Base-by-base conservation (phyloP, 1,140 invertebrate species). In the Drosophila pandora region DNA sequence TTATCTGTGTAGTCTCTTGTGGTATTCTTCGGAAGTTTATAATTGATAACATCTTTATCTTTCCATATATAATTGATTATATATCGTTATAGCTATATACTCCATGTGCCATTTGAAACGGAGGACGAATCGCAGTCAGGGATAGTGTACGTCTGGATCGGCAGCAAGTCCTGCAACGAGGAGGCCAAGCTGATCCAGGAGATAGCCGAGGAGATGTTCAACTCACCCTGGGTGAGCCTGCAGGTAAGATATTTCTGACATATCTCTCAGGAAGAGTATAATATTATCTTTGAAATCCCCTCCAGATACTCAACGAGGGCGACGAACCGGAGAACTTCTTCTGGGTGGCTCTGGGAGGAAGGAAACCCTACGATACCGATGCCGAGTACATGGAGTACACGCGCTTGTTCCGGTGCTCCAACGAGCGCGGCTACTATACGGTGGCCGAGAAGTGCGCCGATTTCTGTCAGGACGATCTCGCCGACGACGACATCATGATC, bases 401-500 rank as follows among this genome's bases (percentile, higher is more conserved):
- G 2, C 93, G 99, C 67, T 93, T 99, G 7, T 99, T 99, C 92
- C 95, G 99, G 23, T 99, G 99, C 92, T 99, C 98, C 7, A 99
- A 99, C 92, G 99, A 99, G 90, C 99, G 99, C 92, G 99, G 99
- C 22, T 99, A 99, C 92, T 99, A 99, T 90, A 97, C 97, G 4
- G 98, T 99, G 6, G 99, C 98, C 22, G 99, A 99, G 92, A 99
- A 99, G 91, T 99, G 99, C 93, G 97, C 98, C 1, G 99, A 99
- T 93, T 99, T 99, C 93, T 99, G 99, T 93, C 99, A 99, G 96
- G 99, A 99, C 92, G 99, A 99, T 93, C 93, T 99, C 76, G 98
- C 98, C 28, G 98, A 99, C 93, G 98, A 99, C 92, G 99, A 99
- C 92, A 99, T 99, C 9, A 99, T 99, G 99, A 98, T 99, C 68